Conservation (phyloP, 2,797 vertebrate genomes). For the Spea hammondii region DNA sequence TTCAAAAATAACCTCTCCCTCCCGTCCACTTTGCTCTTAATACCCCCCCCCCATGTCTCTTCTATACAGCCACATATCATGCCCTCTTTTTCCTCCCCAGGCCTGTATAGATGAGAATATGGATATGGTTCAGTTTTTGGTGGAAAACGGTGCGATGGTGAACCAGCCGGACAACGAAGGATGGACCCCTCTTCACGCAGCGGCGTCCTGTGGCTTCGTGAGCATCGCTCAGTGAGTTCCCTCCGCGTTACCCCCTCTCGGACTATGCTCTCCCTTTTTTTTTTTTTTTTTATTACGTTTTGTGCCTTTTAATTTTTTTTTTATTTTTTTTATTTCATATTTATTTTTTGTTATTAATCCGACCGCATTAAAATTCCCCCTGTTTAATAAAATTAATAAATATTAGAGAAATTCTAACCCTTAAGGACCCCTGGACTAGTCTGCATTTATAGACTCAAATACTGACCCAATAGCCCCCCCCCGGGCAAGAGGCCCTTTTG, state of each 20-base stretch:
- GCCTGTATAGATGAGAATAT: conserved; percentile 81
- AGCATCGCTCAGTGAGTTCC: conserved; percentile 45
- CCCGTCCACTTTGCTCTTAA: neutral
- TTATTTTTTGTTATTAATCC: too few relatives aligned
- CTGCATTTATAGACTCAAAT: too few relatives aligned
- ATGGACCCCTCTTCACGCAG: conserved; percentile 79
- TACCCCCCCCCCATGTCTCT: neutral
- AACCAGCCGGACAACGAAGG: conserved; percentile 81
- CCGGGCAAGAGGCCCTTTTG: too few relatives aligned
- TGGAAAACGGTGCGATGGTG: conserved; percentile 76
- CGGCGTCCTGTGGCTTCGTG: conserved; percentile 75
- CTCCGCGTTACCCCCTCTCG: too few relatives aligned
- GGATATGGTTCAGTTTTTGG: conserved; percentile 82
- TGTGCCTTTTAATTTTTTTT: too few relatives aligned
- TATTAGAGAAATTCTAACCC: too few relatives aligned
- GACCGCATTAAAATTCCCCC: too few relatives aligned
- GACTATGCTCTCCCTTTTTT: neutral
- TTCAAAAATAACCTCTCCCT: neutral
- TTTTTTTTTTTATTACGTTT: neutral
- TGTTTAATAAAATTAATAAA: too few relatives aligned
- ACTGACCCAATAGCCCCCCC: too few relatives aligned
- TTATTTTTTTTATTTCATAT: too few relatives aligned
- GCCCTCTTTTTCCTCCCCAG: conserved; percentile 54
- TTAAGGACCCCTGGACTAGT: too few relatives aligned
- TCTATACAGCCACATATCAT: too few relatives aligned